Evolutionary conservation across 2,888 invertebrate species (phyloP), one percentile per base, ranked within the genome.

Genomic region (Leptogaster cylindrica): DNA sequence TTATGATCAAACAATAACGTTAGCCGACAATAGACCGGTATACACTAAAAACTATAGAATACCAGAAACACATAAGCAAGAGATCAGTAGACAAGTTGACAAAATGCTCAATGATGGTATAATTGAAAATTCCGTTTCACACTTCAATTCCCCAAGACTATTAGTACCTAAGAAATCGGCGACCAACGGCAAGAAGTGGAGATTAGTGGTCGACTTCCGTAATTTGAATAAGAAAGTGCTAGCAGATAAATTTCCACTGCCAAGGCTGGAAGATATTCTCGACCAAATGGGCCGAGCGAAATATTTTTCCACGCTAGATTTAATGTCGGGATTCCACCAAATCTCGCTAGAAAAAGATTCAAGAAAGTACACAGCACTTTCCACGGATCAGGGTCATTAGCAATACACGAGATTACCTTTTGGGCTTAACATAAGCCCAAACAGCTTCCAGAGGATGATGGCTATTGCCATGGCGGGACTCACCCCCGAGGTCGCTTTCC

Each of bases 351-450:
- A 31, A 6, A 8, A 6, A 31, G 31, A 31, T 7, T 31, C 31
- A 7, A 31, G 48, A 55, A 33, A 67, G 2, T 44, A 41, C 10
- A 69, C 66, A 8, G 69, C 31, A 1, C 66, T 69, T 41, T 66
- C 46, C 1, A 46, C n/a, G n/a, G n/a, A n/a, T n/a, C n/a, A n/a
- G n/a, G n/a, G n/a, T n/a, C n/a, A n/a, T n/a, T n/a, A n/a, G n/a
- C n/a, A n/a, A n/a, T 67, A 63, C 41, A 28, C 64, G 33, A 8
- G 68, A n/a, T 23, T 68, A 16, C 65, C 64, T 27, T 68, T 68
- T 36, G 55, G 65, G 16, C 48, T 64, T n/a, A 68, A 68, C 18
- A 55, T 55, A 5, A 61, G 61, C 12, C 31, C 46, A 3, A 64
- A 67, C 18, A 67, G 69, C 33, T 70, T 70, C 72, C 36, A 36